phyloP scores from a whole-genome alignment of 2,797 vertebrate species.

The Acanthiza pusilla region DNA sequence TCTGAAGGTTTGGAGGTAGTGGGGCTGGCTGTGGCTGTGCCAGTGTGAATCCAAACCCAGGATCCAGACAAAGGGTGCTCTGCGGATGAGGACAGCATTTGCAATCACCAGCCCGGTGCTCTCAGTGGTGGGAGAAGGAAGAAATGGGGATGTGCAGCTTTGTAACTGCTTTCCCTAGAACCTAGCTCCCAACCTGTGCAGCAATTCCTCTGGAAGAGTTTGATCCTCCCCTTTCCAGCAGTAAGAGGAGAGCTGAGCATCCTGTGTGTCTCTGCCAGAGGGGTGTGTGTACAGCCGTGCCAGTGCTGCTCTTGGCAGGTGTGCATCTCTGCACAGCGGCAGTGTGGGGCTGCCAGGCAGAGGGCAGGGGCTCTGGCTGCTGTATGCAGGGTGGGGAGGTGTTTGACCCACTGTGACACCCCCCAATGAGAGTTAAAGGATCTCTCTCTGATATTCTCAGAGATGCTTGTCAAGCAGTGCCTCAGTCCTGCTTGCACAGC shows the following conservation, averaged over 20 bases:
- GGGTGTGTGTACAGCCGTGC: rapidly evolving
- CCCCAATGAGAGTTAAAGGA: neutral
- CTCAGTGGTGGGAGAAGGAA: neutral
- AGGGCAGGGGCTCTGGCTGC: neutral
- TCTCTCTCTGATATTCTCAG: neutral
- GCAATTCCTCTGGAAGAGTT: neutral
- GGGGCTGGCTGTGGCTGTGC: neutral
- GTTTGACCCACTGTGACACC: neutral
- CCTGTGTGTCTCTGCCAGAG: rapidly evolving
- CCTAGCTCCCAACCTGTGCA: neutral
- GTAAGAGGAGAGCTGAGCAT: neutral
- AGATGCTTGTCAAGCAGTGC: neutral
- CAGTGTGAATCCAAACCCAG: neutral
- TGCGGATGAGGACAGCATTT: neutral
- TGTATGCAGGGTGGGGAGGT: neutral
- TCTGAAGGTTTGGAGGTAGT: neutral
- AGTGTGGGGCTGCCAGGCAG: neutral
- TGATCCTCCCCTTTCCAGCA: neutral
- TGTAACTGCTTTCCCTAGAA: neutral
- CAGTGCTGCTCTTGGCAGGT: rapidly evolving
- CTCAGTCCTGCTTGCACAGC: neutral
- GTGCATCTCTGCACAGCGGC: neutral
- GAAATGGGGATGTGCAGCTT: neutral
- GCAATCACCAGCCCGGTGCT: neutral
- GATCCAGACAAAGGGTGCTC: neutral